Evolutionary conservation across 2,113 vertebrate species (phyloP), one percentile per base, ranked within the genome.

Genomic region (Apteryx mantelli): DNA sequence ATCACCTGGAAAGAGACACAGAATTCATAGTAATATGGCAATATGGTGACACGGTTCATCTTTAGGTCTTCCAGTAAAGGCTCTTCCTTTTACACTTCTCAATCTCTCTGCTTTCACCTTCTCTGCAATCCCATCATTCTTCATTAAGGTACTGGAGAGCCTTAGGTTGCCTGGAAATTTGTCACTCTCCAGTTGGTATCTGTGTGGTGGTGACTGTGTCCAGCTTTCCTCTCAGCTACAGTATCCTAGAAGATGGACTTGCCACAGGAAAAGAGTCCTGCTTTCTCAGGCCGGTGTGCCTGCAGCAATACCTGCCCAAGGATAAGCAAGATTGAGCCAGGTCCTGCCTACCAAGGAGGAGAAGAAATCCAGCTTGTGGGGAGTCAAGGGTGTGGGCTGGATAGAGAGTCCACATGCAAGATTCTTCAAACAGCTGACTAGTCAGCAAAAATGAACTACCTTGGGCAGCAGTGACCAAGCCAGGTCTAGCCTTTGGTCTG

Each of bases 101-200:
- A 0, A 5, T 42, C 9, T 46, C 34, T 75, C 34, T 55, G 11
- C 14, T 46, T 89, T 28, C 4, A 14, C 5, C 3, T 2, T 0
- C 38, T 14, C n/a, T 78, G 26, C 26, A 71, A 46, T 81, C 22
- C 22, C 32, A 46, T 12, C 77, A 22, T 58, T 50, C 6, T 42
- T 55, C 36, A 3, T 25, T 70, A 81, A 81, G n/a, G 9, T 78
- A 9, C 30, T 32, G 36, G 32, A 69, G 28, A 88, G 5, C 69
- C 16, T 55, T 42, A 48, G 3, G 32, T 34, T 78, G 14, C 60
- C 53, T 50, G 58, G 58, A 65, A 50, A 50, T 10, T 58, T 64
- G 13, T 9, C 36, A 18, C 15, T 58, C 34, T 63, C 55, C 46
- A 42, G 9, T 4, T 78, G 15, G 7, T 88, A n/a, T 10, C 34